These are phyloP conservation scores for Smithornis capensis DNA, from an alignment of 2,113 vertebrate genomes.

Conservation along the genomic window DNA sequence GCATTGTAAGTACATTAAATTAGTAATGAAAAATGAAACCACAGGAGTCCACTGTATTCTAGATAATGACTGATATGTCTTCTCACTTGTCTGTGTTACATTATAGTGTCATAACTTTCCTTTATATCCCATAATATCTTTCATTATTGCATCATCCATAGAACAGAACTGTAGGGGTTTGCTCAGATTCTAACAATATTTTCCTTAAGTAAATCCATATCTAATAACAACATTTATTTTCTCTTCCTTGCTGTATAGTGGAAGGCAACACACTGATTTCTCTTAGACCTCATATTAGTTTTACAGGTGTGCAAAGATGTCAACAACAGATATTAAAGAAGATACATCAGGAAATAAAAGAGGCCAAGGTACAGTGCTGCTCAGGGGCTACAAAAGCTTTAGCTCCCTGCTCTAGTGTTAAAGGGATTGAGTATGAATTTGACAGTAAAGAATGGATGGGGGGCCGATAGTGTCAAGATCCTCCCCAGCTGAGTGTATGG, in stretches of 20 bases:
- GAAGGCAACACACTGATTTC: neutral
- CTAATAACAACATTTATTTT: constrained; percentile 54
- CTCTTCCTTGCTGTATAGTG: neutral
- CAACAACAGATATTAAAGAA: constrained; percentile 55
- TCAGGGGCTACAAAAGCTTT: neutral
- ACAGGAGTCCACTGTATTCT: constrained; percentile 11
- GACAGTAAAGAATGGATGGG: neutral
- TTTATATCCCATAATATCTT: constrained; percentile 55
- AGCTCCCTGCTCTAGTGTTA: neutral
- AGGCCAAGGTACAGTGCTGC: neutral
- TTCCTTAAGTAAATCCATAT: constrained; percentile 52
- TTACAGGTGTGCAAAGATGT: constrained; percentile 51
- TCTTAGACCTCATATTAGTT: constrained; percentile 27
- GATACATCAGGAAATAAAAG: constrained; percentile 42
- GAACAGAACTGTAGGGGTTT: constrained; percentile 41
- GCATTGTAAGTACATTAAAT: constrained; percentile 52
- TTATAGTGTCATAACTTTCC: constrained; percentile 43
- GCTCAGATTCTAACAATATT: constrained; percentile 44
- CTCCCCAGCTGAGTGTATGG: neutral
- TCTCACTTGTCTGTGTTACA: constrained; percentile 13
- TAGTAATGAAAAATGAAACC: constrained; percentile 55
- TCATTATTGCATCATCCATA: neutral
- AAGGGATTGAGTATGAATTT: neutral
- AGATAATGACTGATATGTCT: constrained; percentile 31
- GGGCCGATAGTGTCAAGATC: neutral